Evolutionary conservation across 2,888 invertebrate species (phyloP).

Genomic region (Flexamia atlantica): DNA sequence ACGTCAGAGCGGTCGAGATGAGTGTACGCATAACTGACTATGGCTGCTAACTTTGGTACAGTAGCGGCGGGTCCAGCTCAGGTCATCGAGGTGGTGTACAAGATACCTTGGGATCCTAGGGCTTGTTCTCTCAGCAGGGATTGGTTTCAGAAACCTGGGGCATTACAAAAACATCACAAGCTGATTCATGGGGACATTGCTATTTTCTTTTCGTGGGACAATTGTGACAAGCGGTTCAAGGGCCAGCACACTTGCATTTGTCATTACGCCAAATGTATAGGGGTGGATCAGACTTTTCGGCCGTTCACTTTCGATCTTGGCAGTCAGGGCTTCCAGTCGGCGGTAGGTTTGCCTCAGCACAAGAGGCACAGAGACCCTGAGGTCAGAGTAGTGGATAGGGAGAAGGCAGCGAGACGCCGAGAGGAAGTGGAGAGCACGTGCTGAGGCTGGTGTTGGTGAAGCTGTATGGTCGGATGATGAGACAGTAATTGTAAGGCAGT

Average conservation of each 20-base stretch:
- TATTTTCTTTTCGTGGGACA: not conserved
- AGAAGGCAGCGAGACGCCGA: too few relatives aligned
- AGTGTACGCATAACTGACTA: not conserved
- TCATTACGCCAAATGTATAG: slow-evolving; percentile 9
- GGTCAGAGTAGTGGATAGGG: too few relatives aligned
- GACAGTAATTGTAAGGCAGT: too few relatives aligned
- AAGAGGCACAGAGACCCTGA: too few relatives aligned
- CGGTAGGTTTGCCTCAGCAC: too few relatives aligned
- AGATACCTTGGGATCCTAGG: not conserved
- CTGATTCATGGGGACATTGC: not conserved
- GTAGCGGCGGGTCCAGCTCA: too few relatives aligned
- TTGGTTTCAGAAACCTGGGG: slow-evolving; percentile 1
- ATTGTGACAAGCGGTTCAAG: not conserved
- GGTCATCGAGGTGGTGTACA: not conserved
- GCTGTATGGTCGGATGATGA: too few relatives aligned
- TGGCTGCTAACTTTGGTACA: not conserved
- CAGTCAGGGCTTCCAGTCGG: too few relatives aligned
- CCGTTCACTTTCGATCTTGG: too few relatives aligned
- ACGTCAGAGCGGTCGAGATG: not conserved
- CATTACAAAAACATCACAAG: not conserved
- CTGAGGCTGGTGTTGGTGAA: too few relatives aligned
- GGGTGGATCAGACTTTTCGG: not conserved
- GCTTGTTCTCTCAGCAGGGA: not conserved
- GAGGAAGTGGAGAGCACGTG: too few relatives aligned
- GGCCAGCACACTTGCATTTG: not conserved